Percentiles rank a stretch among this genome's conserved stretches.
Evolutionary conservation across 2,888 invertebrate species (phyloP).

Genomic region (Hermaeophaga mercurialis): DNA sequence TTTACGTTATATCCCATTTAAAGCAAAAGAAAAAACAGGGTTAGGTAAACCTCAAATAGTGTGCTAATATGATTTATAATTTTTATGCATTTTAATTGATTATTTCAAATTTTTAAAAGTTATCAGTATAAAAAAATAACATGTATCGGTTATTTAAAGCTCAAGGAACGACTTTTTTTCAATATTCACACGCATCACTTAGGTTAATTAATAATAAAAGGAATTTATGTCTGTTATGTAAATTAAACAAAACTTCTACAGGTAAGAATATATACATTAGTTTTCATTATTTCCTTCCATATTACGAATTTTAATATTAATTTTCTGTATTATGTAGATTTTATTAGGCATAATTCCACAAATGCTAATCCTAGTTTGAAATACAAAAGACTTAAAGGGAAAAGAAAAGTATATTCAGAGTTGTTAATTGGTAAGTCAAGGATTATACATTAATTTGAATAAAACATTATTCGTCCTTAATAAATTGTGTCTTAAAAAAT

Average conservation of each 20-base stretch:
- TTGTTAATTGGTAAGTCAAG: conserved; percentile 66
- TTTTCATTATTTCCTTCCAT: background rate
- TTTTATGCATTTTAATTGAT: background rate
- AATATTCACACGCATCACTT: conserved; percentile 44
- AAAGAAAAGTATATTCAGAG: conserved; percentile 64
- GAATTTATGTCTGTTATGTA: conserved; percentile 49
- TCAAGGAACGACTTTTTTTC: conserved; percentile 41
- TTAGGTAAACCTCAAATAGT: too few species aligned
- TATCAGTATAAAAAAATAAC: background rate
- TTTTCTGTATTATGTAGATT: conserved; percentile 33
- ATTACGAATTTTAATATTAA: conserved; percentile 4
- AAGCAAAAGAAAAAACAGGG: too few species aligned
- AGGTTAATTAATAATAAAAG: conserved; percentile 38
- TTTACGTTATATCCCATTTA: too few species aligned
- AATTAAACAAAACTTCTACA: conserved; percentile 45
- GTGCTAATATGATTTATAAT: too few species aligned
- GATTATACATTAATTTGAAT: background rate
- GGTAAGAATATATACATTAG: conserved; percentile 35
- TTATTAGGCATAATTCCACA: conserved; percentile 46
- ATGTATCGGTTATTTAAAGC: conserved; percentile 48
- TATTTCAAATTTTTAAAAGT: conserved; percentile 2
- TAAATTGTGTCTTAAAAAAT: too few species aligned
- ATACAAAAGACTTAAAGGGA: conserved; percentile 39
- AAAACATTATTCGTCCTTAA: too few species aligned
- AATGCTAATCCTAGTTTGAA: conserved; percentile 44